Evolutionary conservation across 1,140 invertebrate species (phyloP).

Genomic region (Microvelia longipes): DNA sequence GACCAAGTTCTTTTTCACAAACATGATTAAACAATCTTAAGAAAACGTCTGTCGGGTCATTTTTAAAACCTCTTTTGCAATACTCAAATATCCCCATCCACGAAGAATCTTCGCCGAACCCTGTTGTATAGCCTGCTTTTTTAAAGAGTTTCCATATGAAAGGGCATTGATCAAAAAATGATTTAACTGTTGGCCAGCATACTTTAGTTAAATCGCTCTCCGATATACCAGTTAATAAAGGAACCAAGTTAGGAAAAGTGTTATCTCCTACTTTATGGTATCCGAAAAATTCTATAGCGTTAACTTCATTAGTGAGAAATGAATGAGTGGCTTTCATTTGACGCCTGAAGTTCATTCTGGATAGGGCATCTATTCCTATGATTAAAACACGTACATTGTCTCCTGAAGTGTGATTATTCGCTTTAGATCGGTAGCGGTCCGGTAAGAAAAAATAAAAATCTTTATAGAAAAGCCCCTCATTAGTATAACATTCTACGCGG

Average conservation of each 20-base stretch:
- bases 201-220: conserved; percentile 22
- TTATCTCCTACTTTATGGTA: conserved; percentile 33
- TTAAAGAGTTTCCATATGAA: conserved; percentile 41
- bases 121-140: conserved; percentile 35
- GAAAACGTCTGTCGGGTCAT: conserved; percentile 42
- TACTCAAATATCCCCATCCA: conserved; percentile 41
- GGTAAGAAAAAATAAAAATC: conserved; percentile 27
- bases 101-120: conserved; percentile 39
- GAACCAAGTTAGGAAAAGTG: conserved; percentile 32
- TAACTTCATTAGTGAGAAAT: conserved; percentile 29
- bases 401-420: conserved; percentile 7
- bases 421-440: background rate
- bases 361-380: conserved; percentile 50
- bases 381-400: conserved; percentile 40
- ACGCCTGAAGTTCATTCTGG: conserved; percentile 38
- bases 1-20: conserved; percentile 33
- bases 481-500: conserved; percentile 15
- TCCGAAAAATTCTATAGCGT: conserved; percentile 30
- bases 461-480: conserved; percentile 15
- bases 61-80: conserved; percentile 36
- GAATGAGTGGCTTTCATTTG: conserved; percentile 36
- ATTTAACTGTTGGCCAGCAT: conserved; percentile 20
- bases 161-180: conserved; percentile 40
- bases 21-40: conserved; percentile 33
- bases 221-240: conserved; percentile 32